These are phyloP conservation scores for Neopipo cinnamomea DNA, from an alignment of 2,113 vertebrate genomes.

Conservation along the genomic window DNA sequence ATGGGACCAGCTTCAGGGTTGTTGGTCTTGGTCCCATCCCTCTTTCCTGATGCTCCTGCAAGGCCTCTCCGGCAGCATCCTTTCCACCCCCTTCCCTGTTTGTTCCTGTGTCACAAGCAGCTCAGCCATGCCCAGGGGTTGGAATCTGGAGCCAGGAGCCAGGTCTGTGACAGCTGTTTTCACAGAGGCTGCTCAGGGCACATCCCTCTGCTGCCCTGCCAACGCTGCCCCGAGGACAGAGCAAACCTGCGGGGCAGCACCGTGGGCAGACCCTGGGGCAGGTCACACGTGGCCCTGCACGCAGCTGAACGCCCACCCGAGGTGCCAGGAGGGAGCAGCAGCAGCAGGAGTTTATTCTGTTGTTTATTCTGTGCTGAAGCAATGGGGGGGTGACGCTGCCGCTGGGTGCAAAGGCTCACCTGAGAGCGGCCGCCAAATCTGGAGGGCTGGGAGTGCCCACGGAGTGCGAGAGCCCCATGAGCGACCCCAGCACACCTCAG, in stretches of 20 bases:
- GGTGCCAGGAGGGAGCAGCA: background rate
- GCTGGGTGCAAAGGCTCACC: background rate
- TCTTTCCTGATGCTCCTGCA: background rate
- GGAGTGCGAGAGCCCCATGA: fast-evolving
- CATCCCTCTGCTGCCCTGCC: background rate
- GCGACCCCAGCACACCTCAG: too few species aligned
- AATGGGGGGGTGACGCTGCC: background rate
- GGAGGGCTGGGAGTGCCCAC: background rate
- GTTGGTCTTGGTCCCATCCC: background rate
- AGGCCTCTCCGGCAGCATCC: background rate
- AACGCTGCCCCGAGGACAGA: fast-evolving
- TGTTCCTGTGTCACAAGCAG: background rate
- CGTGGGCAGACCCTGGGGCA: background rate
- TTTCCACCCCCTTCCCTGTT: background rate
- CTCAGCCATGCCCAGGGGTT: background rate
- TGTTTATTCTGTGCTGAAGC: background rate
- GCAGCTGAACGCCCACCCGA: background rate
- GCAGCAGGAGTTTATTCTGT: background rate
- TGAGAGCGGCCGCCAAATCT: background rate
- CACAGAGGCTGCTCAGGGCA: background rate
- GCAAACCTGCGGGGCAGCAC: fast-evolving
- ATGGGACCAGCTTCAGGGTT: background rate
- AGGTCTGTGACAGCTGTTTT: background rate
- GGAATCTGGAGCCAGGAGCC: background rate
- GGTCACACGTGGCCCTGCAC: fast-evolving